Base-by-base conservation (phyloP, 2,797 vertebrate species). In the Botia almorhae region DNA sequence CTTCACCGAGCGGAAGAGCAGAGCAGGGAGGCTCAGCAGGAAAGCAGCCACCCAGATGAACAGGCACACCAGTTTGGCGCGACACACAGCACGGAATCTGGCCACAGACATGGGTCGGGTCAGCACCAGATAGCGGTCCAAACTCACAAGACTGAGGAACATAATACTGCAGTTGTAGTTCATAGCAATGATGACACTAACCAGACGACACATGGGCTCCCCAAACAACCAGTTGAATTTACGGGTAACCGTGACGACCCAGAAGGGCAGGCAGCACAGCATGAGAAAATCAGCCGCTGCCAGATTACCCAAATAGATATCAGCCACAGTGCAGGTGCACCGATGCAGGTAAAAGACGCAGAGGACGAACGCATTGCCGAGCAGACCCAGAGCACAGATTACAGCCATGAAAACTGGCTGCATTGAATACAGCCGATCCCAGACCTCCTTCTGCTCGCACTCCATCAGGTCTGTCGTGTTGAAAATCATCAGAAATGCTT, bases 221-320 rank as follows among this genome's bases (percentile, higher is more conserved):
- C 96, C 96, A 8, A 97, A 98, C 11, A 90, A 89, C 96, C 96
- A 97, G 4, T 93, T 55, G 76, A 94, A 97, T 8, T 83, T 72
- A 26, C 92, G 88, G 79, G 93, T 81, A 7, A 96, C 91, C 56
- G 93, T 94, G 81, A 93, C 74, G 64, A 95, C 94, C 96, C 96
- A 98, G 89, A 98, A 97, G 0, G 96, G 96, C 74, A 98, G 90
- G 64, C 90, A 92, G 0, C 86, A 93, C 63, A 95, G 87, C 81
- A 97, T 86, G 71, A 97, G 78, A 5, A 98, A 88, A 87, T 98
- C 96, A 0, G 96, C 95, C 0, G 80, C 80, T 0, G 96, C 96
- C 85, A 96, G 92, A 84, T 97, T 97, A 65, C 93, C 93, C 74
- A 97, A 89, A 87, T 97, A 98, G 89, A 97, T 92, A 89, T 98